These are phyloP conservation scores for Cepaea hortensis DNA, from an alignment of 2,888 invertebrate genomes.

Conservation along the genomic window DNA sequence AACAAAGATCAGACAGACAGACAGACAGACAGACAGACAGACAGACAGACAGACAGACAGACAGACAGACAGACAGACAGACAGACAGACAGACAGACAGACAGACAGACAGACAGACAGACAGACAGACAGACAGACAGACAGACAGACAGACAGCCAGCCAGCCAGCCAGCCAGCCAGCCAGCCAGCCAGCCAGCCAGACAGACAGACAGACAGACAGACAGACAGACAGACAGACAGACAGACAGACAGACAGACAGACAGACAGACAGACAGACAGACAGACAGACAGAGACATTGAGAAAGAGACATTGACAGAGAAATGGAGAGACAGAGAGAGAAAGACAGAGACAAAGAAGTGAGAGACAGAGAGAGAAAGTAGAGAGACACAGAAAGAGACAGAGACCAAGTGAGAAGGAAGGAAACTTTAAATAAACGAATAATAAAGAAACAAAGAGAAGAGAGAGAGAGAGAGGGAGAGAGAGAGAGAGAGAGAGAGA, in stretches of 20 bases:
- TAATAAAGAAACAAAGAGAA: not conserved
- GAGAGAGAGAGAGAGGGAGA: not conserved
- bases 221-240: not conserved
- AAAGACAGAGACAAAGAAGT: not conserved
- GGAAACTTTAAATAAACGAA: not conserved
- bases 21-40: not conserved
- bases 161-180: too few species aligned
- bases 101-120: slow-evolving; percentile 5
- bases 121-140: not conserved
- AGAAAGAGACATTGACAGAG: not conserved
- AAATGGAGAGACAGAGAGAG: not conserved
- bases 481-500: not conserved
- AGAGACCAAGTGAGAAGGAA: not conserved
- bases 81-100: not conserved
- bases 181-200: too few species aligned
- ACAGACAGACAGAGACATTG: not conserved
- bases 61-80: not conserved
- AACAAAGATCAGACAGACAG: not conserved
- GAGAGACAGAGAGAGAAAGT: not conserved
- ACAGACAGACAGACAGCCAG: not conserved
- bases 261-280: slow-evolving; percentile 5
- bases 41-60: too few species aligned
- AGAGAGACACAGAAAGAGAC: not conserved
- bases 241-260: not conserved
- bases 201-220: too few species aligned